phyloP scores from a whole-genome alignment of 2,113 vertebrate species.

The Neodon shergylaensis region DNA sequence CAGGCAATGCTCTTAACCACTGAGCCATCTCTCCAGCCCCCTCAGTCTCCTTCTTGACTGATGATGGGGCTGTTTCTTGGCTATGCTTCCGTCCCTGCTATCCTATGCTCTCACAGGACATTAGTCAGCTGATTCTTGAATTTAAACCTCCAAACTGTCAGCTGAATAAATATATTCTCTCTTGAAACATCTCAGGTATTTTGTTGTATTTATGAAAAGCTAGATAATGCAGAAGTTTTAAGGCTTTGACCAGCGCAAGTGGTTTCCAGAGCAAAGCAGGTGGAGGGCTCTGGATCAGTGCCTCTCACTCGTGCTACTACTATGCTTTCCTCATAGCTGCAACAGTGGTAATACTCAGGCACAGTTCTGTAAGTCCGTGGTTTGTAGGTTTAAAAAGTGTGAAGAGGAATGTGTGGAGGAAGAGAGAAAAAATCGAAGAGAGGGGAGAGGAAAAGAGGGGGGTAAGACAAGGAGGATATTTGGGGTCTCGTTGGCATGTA shows the following conservation, averaged over 20 bases:
- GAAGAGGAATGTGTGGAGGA: not conserved
- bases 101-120: not conserved
- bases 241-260: not conserved
- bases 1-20: no score
- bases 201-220: not conserved
- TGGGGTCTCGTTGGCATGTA: not conserved
- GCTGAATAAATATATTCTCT: not conserved
- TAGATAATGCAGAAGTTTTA: not conserved
- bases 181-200: not conserved
- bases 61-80: not conserved
- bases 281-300: not conserved
- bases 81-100: not conserved
- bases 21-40: no score
- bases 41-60: not conserved
- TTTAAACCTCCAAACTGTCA: not conserved
- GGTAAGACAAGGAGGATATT: not conserved
- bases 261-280: not conserved
- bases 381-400: not conserved
- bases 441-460: no score
- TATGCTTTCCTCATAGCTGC: not conserved
- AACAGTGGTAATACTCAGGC: not conserved
- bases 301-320: not conserved
- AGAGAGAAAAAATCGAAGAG: not conserved
- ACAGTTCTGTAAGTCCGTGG: not conserved
- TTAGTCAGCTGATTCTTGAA: not conserved